Evolutionary conservation across 2,888 invertebrate genomes (phyloP).

Genomic region (Lithophane semibrunnea): DNA sequence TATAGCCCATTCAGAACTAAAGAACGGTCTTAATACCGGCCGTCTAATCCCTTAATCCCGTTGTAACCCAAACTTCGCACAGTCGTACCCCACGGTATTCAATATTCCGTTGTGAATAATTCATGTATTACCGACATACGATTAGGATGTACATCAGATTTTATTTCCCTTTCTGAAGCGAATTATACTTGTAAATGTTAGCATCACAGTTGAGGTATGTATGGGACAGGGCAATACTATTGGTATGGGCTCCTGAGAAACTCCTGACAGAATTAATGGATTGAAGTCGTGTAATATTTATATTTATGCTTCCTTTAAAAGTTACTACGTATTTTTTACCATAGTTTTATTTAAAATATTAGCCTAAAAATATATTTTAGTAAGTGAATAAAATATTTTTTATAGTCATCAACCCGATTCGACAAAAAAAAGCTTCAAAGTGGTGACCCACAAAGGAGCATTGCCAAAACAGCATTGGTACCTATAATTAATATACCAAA

Average conservation of each 20-base stretch:
- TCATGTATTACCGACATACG: conserved; percentile 73
- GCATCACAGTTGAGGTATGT: conserved; percentile 44
- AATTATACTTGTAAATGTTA: conserved; percentile 69
- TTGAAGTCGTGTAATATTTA: not conserved
- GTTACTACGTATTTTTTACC: not conserved
- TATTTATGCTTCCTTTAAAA: not conserved
- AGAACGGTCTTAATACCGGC: conserved; percentile 28
- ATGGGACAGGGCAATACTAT: conserved; percentile 39
- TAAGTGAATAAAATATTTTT: not conserved
- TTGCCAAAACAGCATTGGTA: not conserved
- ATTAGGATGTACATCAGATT: conserved; percentile 76
- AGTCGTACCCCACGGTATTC: conserved; percentile 69
- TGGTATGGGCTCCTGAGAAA: conserved; percentile 32
- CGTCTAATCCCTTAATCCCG: conserved; percentile 56
- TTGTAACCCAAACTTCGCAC: conserved; percentile 39
- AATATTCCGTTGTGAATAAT: conserved; percentile 78
- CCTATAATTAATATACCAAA: not conserved
- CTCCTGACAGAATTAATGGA: conserved; percentile 33
- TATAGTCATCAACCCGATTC: not conserved
- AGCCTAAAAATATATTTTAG: not conserved
- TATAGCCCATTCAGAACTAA: conserved; percentile 14
- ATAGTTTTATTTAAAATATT: not conserved
- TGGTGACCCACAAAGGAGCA: not conserved
- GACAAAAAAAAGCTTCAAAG: not conserved
- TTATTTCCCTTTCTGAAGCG: conserved; percentile 66